Evolutionary conservation across 2,888 invertebrate genomes (phyloP).

Genomic region (Cryptophagus acutangulus): DNA sequence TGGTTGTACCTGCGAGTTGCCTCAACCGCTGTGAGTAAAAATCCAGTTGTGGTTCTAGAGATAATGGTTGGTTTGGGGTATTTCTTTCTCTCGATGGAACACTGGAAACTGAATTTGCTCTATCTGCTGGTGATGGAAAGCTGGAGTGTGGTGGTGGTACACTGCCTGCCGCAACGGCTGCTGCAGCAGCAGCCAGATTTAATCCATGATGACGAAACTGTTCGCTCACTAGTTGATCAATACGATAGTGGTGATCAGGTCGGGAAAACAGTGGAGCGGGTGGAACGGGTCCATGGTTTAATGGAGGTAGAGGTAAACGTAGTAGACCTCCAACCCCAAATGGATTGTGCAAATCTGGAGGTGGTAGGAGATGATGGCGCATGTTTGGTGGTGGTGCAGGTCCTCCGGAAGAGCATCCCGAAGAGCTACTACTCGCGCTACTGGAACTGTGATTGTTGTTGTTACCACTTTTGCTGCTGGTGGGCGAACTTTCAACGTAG

Average conservation of each 20-base stretch:
- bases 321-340: slow-evolving; percentile 69
- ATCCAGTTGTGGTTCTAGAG: slow-evolving; percentile 88
- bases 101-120: slow-evolving; percentile 52
- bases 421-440: slow-evolving; percentile 49
- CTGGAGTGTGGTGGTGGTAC: slow-evolving; percentile 59
- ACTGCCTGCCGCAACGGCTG: slow-evolving; percentile 60
- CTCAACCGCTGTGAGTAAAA: slow-evolving; percentile 99
- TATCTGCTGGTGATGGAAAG: slow-evolving; percentile 58
- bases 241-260: slow-evolving; percentile 73
- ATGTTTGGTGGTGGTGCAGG: slow-evolving; percentile 58
- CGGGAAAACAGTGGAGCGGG: slow-evolving; percentile 71
- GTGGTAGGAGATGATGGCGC: slow-evolving; percentile 63
- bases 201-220: slow-evolving; percentile 77
- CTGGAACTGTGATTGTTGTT: slow-evolving; percentile 56
- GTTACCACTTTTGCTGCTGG: slow-evolving; percentile 34
- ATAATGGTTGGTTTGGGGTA: slow-evolving; percentile 60
- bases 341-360: slow-evolving; percentile 70
- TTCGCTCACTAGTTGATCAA: slow-evolving; percentile 79
- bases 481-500: slow-evolving; percentile 65
- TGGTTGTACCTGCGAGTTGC: slow-evolving; percentile 94
- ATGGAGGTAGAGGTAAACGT: slow-evolving; percentile 69
- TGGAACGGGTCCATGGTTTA: slow-evolving; percentile 66
- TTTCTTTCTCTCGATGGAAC: slow-evolving; percentile 50
- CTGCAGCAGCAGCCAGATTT: slow-evolving; percentile 71
- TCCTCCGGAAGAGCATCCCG: slow-evolving; percentile 52